Evolutionary conservation across 2,113 vertebrate species (phyloP), one percentile per base, ranked within the genome.

Genomic region (Glaucidium brasilianum): DNA sequence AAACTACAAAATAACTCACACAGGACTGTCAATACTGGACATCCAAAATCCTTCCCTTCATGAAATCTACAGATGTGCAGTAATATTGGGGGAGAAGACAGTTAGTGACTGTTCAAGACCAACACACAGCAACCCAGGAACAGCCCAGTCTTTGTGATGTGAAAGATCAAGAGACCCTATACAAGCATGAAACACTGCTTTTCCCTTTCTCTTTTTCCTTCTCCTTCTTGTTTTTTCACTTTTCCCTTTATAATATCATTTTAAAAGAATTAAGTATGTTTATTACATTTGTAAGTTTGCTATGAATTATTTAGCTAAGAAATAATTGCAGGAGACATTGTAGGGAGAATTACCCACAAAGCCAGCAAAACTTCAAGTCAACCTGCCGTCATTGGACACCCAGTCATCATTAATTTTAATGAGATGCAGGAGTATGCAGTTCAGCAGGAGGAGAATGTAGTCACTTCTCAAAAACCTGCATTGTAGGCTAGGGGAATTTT

Each of bases 341-440:
- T 35, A 95, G 50, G 58, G 67, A 96, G 94, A 96, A 92, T 89
- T 86, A 68, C 87, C 69, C 93, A 81, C 68, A 94, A 94, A 92
- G 53, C 72, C 88, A 79, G 62, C 71, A 94, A 95, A 98, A 86
- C 88, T 91, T 87, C 62, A 71, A 88, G 92, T 86, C 90, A 88
- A 88, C 73, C 62, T 88, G 74, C 62, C 11, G 0, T 93, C 88
- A 63, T 53, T 29, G 34, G 66, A 74, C 69, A 32, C 76, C 90
- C 3, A 92, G 49, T 84, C 73, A 56, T 96, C 92, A 96, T 97
- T 97, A 93, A 96, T 94, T 96, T 96, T 97, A 97, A 97, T 98
- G 96, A 97, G 96, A 93, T 91, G 43, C 1, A 29, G 91, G 78
- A 97, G 90, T 66, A 74, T 53, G 53, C 59, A 49, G 73, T 80